These are phyloP conservation scores for Ellobium chinense DNA, from an alignment of 2,888 invertebrate genomes.

Conservation along the genomic window DNA sequence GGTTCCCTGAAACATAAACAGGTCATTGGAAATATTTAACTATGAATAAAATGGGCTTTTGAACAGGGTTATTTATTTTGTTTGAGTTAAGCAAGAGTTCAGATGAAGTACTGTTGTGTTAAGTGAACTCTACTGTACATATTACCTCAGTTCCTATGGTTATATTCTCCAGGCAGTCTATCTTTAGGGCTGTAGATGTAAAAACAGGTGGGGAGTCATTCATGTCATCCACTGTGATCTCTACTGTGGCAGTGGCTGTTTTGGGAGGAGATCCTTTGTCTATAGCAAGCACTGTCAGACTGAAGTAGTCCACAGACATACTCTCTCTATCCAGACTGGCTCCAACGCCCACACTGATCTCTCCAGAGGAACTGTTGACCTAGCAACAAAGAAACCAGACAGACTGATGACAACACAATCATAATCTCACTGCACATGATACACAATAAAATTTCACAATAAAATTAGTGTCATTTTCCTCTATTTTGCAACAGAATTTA, in stretches of 20 bases:
- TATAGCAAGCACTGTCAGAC: conserved; percentile 69
- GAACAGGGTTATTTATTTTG: no score
- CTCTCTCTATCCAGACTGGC: conserved; percentile 92
- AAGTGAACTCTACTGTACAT: no score
- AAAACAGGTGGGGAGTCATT: conserved; percentile 90
- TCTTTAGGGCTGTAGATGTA: neutral
- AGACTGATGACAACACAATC: no score
- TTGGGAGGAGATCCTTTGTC: conserved; percentile 65
- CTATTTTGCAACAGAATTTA: no score
- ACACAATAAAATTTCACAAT: no score
- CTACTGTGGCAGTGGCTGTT: conserved; percentile 59
- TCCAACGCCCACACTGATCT: conserved; percentile 89
- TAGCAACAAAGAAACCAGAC: conserved; percentile 77
- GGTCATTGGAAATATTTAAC: no score
- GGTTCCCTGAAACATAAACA: no score
- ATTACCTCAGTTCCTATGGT: neutral
- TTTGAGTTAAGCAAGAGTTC: no score
- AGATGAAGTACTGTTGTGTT: no score
- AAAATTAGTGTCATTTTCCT: no score
- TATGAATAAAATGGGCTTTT: no score
- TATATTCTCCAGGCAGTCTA: conserved; percentile 17
- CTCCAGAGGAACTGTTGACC: conserved; percentile 90
- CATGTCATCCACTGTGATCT: conserved; percentile 91
- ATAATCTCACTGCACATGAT: no score
- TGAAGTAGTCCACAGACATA: conserved; percentile 56